Percentiles rank a stretch among this genome's conserved stretches.
These are phyloP conservation scores for Macrotus californicus DNA, from an alignment of 2,113 vertebrate species.

Conservation along the genomic window DNA sequence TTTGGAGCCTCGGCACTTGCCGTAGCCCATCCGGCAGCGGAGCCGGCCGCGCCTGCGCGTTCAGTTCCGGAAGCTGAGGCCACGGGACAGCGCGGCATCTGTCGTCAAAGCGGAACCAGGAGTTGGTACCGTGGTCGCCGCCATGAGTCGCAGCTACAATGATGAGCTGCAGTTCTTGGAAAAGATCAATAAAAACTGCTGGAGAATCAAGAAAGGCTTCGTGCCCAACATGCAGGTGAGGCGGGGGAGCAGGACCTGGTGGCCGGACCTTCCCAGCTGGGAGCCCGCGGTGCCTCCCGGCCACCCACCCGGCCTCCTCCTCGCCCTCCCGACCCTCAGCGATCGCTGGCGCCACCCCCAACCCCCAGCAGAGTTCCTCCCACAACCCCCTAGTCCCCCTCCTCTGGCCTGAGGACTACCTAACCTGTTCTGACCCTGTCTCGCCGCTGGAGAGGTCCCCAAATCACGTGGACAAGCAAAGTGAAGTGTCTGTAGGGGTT, in stretches of 20 bases:
- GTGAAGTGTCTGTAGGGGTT: background rate
- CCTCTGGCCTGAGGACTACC: no score
- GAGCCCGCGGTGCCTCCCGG: background rate
- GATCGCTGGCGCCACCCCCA: background rate
- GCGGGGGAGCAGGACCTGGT: background rate
- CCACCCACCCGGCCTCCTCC: fast-evolving
- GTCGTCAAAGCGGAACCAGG: background rate
- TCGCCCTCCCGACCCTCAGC: fast-evolving
- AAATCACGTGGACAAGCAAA: background rate
- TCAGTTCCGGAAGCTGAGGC: background rate
- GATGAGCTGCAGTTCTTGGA: constrained; percentile 96
- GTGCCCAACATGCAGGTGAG: constrained; percentile 98
- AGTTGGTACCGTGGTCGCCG: background rate
- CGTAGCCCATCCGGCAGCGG: fast-evolving
- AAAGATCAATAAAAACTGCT: constrained; percentile 89
- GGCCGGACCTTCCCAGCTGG: background rate
- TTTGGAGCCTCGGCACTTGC: constrained; percentile 53
- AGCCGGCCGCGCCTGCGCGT: constrained; percentile 18
- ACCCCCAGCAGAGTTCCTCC: fast-evolving
- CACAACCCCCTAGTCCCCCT: no score
- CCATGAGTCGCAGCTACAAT: constrained; percentile 95
- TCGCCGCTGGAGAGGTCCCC: background rate
- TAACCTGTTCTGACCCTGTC: fast-evolving
- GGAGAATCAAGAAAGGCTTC: constrained; percentile 96
- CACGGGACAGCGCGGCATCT: background rate